Evolutionary conservation across 2,797 vertebrate genomes (phyloP), one percentile per base, ranked within the genome.

Genomic region (Graptemys geographica): DNA sequence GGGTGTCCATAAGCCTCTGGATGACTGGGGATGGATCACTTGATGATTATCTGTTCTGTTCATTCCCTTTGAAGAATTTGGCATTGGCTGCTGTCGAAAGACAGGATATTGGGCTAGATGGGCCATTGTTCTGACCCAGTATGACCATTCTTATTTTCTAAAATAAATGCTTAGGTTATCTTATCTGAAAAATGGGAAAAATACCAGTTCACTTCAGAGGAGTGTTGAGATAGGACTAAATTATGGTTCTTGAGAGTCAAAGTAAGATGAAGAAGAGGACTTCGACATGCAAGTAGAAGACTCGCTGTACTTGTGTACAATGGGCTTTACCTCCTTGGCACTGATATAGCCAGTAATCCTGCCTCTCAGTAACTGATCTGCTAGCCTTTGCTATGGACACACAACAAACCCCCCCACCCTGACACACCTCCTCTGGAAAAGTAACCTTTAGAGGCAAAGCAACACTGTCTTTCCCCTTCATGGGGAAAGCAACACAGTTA

Each of bases 141-240:
- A 37, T 72, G 33, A 37, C n/a, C 19, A 37, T 69, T 69, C n/a
- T 69, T 69, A 37, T 41, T 10, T 72, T 72, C n/a, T 72, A 72
- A 41, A 72, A n/a, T 72, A 41, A 72, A 41, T 41, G 37, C 41
- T 89, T 95, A 47, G 11, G 53, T 88, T 95, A 94, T 86, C 85
- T 90, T 94, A 90, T 62, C 53, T 94, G 55, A 96, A 76, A 88
- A 91, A 65, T 78, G 28, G 15, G 25, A 74, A 88, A n/a, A 72
- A 41, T 41, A 41, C n/a, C 19, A 37, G 19, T 72, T 72, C 85
- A 81, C 27, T 44, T 91, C 33, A 56, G 5, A 0, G 0, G 8
- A 57, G 2, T 76, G 1, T 18, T 88, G 78, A 69, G 82, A 37
- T 86, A 11, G 33, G 65, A 69, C 37, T 87, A 49, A 52, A 79